These are phyloP conservation scores for Drosophila saltans DNA, from an alignment of 1,140 invertebrate genomes.

Conservation along the genomic window DNA sequence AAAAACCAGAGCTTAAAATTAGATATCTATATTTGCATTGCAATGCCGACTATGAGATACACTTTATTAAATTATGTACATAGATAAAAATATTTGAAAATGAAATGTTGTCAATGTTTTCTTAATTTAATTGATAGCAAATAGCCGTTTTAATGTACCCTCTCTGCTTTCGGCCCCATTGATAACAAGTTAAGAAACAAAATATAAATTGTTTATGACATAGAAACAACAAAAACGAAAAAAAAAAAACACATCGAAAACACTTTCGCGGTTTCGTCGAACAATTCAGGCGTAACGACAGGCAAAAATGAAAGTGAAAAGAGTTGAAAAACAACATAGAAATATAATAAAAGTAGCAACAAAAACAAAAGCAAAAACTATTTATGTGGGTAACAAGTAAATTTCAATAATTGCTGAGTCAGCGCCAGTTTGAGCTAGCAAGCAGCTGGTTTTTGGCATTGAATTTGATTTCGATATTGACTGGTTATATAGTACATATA, in stretches of 20 bases:
- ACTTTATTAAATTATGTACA: too few relatives aligned
- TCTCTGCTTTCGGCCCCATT: too few relatives aligned
- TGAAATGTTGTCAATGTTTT: too few relatives aligned
- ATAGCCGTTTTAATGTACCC: too few relatives aligned
- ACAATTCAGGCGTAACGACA: conserved; percentile 54
- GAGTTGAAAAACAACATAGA: conserved; percentile 60
- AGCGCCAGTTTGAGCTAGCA: conserved; percentile 30
- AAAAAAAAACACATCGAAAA: conserved; percentile 31
- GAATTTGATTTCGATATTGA: not conserved
- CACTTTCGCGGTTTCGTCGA: conserved; percentile 57
- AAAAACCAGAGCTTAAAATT: conserved; percentile 30
- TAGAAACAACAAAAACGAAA: conserved; percentile 1
- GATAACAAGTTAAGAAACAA: too few relatives aligned
- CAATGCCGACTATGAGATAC: too few relatives aligned
- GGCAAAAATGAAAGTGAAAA: conserved; percentile 69
- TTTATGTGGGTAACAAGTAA: conserved; percentile 20
- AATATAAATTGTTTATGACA: not conserved
- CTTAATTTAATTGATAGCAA: too few relatives aligned
- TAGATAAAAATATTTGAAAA: too few relatives aligned
- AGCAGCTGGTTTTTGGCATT: conserved; percentile 44
- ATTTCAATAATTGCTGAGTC: conserved; percentile 53
- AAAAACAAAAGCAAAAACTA: not conserved
- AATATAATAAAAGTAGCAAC: conserved; percentile 3
- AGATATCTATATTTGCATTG: not conserved
- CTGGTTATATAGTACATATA: not conserved